Evolutionary conservation across 2,113 vertebrate genomes (phyloP), one percentile per base, ranked within the genome.

Genomic region (Hirundichthys speculiger): DNA sequence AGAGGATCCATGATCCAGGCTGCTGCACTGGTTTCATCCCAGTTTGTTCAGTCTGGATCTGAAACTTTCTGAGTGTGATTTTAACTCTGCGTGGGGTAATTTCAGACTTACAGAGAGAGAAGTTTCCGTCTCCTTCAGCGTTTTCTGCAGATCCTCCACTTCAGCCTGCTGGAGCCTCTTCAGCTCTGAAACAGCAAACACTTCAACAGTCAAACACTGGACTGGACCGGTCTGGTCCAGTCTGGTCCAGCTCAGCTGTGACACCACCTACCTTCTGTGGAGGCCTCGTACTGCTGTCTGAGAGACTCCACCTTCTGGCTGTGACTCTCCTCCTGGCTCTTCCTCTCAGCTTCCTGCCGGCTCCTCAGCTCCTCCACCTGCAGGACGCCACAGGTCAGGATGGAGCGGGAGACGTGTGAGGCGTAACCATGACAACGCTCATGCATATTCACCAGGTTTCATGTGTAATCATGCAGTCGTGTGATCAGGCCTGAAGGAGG

Each of bases 351-450:
- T 90, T 97, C 95, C 61, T 98, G 95, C 60, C 82, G 91, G 58
- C 75, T 87, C 66, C 92, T 95, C 73, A 98, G 88, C 66, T 93
- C 93, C 85, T 96, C 94, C 79, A 99, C 94, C 97, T 99, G 47
- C 43, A 43, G 27, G 6, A 45, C 20, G 13, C 6, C 25, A 6
- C 30, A 34, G 30, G 11, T 10, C 9, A 45, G 9, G n/a, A 10
- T 10, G 42, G 42, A 19, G 30, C 30, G 6, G 30, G 30, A 34
- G 11, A 34, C 30, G 9, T 10, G 30, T 27, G 27, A 27, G 27
- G 8, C 27, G 27, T 27, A 27, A 27, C 27, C 27, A 27, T 27
- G 27, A 27, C 27, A 27, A 27, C 27, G 8, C 11, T 6, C 6
- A 10, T 34, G 30, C n/a, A n/a, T n/a, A n/a, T n/a, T n/a, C n/a